A percentile compares a stretch with the other conserved stretches of the same genome.
phyloP scores from a whole-genome alignment of 2,113 vertebrate species.

The Pedionomus torquatus region DNA sequence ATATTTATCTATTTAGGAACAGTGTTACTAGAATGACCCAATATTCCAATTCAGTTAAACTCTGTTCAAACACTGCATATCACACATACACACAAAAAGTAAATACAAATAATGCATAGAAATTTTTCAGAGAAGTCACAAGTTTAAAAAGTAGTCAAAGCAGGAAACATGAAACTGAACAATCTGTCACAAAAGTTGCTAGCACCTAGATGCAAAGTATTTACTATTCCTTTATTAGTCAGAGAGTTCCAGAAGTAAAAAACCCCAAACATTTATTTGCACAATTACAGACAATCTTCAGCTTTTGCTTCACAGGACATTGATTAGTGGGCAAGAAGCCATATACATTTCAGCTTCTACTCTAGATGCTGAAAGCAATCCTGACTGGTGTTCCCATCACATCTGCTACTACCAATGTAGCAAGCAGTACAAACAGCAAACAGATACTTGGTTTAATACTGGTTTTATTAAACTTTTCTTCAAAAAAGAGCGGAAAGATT shows the following conservation, averaged over 20 bases:
- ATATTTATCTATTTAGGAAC: background rate
- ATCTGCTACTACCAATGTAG: background rate
- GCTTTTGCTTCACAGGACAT: background rate
- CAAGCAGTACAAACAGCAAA: background rate
- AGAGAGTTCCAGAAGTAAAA: background rate
- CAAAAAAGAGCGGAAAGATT: background rate
- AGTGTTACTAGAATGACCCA: background rate
- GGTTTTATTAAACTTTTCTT: background rate
- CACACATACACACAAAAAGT: background rate
- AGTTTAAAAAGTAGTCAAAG: background rate
- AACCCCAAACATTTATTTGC: background rate
- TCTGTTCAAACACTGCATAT: background rate
- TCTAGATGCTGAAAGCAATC: background rate
- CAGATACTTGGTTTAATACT: background rate
- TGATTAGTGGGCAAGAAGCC: background rate
- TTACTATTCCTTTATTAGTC: background rate
- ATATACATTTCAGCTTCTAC: background rate
- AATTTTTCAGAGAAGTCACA: background rate
- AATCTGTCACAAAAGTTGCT: background rate
- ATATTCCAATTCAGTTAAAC: background rate
- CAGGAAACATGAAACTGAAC: background rate
- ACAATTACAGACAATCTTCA: background rate
- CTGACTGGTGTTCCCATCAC: background rate
- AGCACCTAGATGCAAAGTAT: background rate
- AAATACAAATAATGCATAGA: background rate